Base-by-base conservation (phyloP, 2,888 invertebrate species). In the Helleia helle region DNA sequence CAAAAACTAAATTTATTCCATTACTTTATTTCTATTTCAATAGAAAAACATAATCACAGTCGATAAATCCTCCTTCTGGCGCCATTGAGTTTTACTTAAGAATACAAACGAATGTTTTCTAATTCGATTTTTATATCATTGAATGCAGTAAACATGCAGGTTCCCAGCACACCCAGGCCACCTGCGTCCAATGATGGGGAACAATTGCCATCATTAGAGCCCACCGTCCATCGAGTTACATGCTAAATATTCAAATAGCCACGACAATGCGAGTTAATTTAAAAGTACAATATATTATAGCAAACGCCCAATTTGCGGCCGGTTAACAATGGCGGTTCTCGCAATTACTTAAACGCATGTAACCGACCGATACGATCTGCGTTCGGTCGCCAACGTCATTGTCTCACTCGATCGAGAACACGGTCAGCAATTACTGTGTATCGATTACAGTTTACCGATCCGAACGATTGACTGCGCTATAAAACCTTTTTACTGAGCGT, bases 341-440 rank as follows among this genome's bases (percentile, higher is more conserved):
- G 80, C 79, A 81, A 84, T 84, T 83, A 84, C 80, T 81, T 81
- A 81, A 84, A 84, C 75, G 75, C 75, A 69, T 80, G 81, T 83
- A 80, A 77, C 75, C 73, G 67, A 67, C 62, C 66, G 83, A 84
- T 84, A 83, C 74, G 69, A 83, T 81, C 81, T 70, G 62, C 54
- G 62, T 57, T 59, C 55, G 59, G 59, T 55, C 59, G 58, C 65
- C 70, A 56, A 59, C 65, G 66, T 75, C 75, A 76, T 80, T 81
- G 83, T 81, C 76, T 73, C 68, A 69, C 66, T 64, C 65, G 69
- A 76, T 75, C 51, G 36, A 51, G 50, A 50, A 75, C 80, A 72
- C 65, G 75, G 65, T 61, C 68, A 51, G 70, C 76, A 81, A 83
- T 83, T 80, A 81, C 73, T 65, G 62, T 68, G 68, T 72, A 77